Evolutionary conservation across 2,888 invertebrate genomes (phyloP).

Genomic region (Hoplodrina blanda): DNA sequence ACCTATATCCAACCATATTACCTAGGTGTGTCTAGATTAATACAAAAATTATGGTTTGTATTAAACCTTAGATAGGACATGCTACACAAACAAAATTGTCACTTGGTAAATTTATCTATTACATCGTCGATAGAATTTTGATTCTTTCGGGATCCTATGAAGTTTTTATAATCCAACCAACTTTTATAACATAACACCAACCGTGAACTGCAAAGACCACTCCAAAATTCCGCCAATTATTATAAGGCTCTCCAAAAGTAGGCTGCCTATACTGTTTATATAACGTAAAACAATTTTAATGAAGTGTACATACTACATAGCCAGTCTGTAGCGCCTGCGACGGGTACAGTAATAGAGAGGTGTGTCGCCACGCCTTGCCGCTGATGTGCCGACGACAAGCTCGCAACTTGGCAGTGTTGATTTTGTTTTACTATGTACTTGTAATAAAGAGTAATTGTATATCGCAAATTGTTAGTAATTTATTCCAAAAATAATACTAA

Average conservation of each 20-base stretch:
- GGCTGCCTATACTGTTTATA: constrained; percentile 22
- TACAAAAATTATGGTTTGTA: no score
- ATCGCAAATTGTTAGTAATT: constrained; percentile 29
- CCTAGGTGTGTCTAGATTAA: no score
- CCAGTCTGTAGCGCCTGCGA: constrained; percentile 61
- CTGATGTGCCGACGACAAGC: constrained; percentile 79
- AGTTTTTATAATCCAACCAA: not conserved
- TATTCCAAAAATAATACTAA: not conserved
- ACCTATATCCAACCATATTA: no score
- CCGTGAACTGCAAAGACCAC: no score
- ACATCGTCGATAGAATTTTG: no score
- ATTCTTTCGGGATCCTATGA: not conserved
- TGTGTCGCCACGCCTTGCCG: constrained; percentile 84
- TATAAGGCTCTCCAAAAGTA: constrained; percentile 22
- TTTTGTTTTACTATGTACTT: constrained; percentile 61
- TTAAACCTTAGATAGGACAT: no score
- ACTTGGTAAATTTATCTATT: no score
- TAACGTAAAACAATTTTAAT: constrained; percentile 67
- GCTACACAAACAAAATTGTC: no score
- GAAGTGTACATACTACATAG: constrained; percentile 65
- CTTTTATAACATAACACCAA: not conserved
- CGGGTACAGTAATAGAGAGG: constrained; percentile 85
- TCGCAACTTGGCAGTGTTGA: constrained; percentile 70
- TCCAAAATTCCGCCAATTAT: no score
- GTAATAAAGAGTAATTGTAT: constrained; percentile 58